Conservation (phyloP, 2,888 invertebrate genomes). For the Athalia rosae region DNA sequence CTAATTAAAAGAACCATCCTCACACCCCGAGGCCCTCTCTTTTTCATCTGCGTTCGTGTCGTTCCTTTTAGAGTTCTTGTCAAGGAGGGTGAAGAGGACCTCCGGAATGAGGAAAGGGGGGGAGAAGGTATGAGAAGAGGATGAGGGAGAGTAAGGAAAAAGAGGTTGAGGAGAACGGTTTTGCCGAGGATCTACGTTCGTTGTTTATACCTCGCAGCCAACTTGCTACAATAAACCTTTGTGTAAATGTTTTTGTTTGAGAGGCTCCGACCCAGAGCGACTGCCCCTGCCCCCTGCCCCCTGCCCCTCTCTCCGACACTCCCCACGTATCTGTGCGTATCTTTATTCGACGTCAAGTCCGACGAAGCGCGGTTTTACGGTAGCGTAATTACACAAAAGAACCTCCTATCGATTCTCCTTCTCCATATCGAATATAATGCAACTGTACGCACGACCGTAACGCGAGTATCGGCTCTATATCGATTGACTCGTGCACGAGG, state of each 20-base stretch:
- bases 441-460: neutral
- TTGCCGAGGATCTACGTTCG: constrained; percentile 8
- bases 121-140: neutral
- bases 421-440: neutral
- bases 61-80: constrained; percentile 41
- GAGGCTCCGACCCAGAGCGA: constrained; percentile 1
- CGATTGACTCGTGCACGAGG: neutral
- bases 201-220: constrained; percentile 26
- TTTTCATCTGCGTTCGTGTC: constrained; percentile 48
- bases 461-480: neutral
- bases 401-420: too few species aligned
- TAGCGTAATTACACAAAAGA: constrained; percentile 13
- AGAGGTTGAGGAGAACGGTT: constrained; percentile 23
- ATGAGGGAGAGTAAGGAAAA: neutral
- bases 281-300: too few species aligned
- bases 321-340: constrained; percentile 1
- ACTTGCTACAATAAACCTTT: constrained; percentile 40
- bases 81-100: constrained; percentile 10
- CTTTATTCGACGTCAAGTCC: constrained; percentile 19
- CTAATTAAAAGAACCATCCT: constrained; percentile 67
- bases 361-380: neutral
- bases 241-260: constrained; percentile 35
- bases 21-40: constrained; percentile 49
- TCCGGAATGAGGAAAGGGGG: constrained; percentile 10
- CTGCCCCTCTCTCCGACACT: neutral